Conservation (phyloP, 2,888 invertebrate species). For the Rhagophthalmus giganteus region DNA sequence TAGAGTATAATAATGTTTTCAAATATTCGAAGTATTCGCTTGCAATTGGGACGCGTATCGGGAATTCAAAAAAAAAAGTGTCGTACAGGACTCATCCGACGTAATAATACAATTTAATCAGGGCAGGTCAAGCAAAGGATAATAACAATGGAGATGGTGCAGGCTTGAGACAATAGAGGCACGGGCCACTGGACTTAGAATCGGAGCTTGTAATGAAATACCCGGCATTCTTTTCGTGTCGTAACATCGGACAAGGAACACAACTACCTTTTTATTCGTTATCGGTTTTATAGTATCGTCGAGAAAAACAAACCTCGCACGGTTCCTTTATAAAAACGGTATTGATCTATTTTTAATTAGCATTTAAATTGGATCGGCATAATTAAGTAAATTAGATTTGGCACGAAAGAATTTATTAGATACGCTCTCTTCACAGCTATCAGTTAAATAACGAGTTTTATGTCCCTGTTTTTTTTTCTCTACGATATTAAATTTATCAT, state of each 20-base stretch:
- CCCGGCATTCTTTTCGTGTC: slow-evolving; percentile 36
- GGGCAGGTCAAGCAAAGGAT: slow-evolving; percentile 31
- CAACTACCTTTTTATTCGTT: slow-evolving; percentile 28
- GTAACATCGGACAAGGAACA: slow-evolving; percentile 28
- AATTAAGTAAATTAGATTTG: background rate
- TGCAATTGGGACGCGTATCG: background rate
- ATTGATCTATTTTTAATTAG: background rate
- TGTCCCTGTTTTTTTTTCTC: too few relatives aligned
- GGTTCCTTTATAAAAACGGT: background rate
- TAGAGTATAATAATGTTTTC: too few relatives aligned
- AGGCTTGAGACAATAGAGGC: slow-evolving; percentile 41
- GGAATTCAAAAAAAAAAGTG: slow-evolving; percentile 20
- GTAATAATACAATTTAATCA: slow-evolving; percentile 32
- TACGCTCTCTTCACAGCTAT: background rate
- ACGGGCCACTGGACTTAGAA: slow-evolving; percentile 43
- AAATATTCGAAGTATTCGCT: background rate
- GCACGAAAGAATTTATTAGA: background rate
- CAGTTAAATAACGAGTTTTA: too few relatives aligned
- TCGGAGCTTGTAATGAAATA: slow-evolving; percentile 45
- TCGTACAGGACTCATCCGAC: slow-evolving; percentile 14
- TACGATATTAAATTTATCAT: too few relatives aligned
- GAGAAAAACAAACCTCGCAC: slow-evolving; percentile 13
- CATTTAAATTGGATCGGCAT: background rate
- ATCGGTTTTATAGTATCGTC: slow-evolving; percentile 20
- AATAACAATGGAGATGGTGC: slow-evolving; percentile 35